Conservation (phyloP, 2,797 vertebrate genomes). For the Fistularia tabacaria region DNA sequence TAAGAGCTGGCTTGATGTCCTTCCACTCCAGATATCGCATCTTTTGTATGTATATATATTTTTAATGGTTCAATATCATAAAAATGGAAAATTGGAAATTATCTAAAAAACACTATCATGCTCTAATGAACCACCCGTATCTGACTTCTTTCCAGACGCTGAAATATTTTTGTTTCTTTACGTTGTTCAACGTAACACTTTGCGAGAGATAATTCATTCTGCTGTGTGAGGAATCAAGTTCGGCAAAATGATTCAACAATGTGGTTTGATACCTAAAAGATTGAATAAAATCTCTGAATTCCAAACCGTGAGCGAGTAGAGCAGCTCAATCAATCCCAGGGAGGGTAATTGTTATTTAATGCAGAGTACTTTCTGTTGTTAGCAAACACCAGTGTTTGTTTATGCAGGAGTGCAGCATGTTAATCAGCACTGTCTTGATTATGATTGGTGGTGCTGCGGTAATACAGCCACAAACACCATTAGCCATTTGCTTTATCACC, state of each 20-base stretch:
- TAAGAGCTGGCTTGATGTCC: too few relatives aligned
- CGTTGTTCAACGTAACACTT: neutral
- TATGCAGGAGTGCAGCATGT: conserved; percentile 48
- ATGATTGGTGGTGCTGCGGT: conserved; percentile 57
- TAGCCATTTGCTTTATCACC: conserved; percentile 57
- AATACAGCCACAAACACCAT: conserved; percentile 48
- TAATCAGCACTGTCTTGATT: conserved; percentile 69
- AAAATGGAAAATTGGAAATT: too few relatives aligned
- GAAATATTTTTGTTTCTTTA: too few relatives aligned
- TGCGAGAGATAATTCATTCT: neutral
- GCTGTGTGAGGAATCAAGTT: too few relatives aligned
- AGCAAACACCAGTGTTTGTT: conserved; percentile 51
- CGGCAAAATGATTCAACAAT: too few relatives aligned
- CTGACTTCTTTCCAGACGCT: too few relatives aligned
- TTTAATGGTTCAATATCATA: too few relatives aligned
- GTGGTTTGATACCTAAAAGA: neutral
- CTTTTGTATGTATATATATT: too few relatives aligned
- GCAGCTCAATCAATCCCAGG: conserved; percentile 38
- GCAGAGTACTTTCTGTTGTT: conserved; percentile 37
- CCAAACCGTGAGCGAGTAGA: conserved; percentile 19
- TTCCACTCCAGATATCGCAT: too few relatives aligned
- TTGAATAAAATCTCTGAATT: conserved; percentile 10
- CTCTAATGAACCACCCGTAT: too few relatives aligned
- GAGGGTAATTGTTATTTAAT: conserved; percentile 58
- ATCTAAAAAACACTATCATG: too few relatives aligned